A percentile compares a stretch with the other conserved stretches of the same genome.
Conservation (phyloP, 2,113 vertebrate genomes). For the Clarias batrachus region DNA sequence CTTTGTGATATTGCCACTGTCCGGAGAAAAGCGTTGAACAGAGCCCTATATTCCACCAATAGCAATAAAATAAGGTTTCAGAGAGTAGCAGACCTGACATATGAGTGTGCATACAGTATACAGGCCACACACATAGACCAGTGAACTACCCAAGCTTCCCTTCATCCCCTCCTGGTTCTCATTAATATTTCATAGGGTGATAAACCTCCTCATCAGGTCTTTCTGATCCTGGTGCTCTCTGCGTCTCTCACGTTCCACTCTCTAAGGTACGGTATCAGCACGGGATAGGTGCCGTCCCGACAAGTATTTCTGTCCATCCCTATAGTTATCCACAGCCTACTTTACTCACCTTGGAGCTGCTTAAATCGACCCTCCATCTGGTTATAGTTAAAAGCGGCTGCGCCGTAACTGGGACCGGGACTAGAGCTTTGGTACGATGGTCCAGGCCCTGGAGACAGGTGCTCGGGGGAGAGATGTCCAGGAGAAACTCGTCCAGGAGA, state of each 20-base stretch:
- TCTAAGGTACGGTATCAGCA: conserved; percentile 58
- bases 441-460: conserved; percentile 53
- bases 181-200: conserved; percentile 69
- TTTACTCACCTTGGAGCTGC: conserved; percentile 89
- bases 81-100: conserved; percentile 18
- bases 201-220: conserved; percentile 46
- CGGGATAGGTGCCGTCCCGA: conserved; percentile 2
- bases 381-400: conserved; percentile 83
- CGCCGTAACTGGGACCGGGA: conserved; percentile 63
- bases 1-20: conserved; percentile 51
- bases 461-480: conserved; percentile 54
- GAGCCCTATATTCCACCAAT: conserved; percentile 33
- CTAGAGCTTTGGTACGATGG: conserved; percentile 42
- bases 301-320: conserved; percentile 44
- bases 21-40: conserved; percentile 49
- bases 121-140: neutral
- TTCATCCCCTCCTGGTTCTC: conserved; percentile 43
- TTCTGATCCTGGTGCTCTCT: neutral
- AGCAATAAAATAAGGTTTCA: neutral
- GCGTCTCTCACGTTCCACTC: neutral
- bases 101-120: neutral
- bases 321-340: neutral
- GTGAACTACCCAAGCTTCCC: neutral
- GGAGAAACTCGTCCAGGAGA: conserved; percentile 61
- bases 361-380: conserved; percentile 94